Conservation (phyloP, 2,888 invertebrate species). For the Rhamnusium bicolor region DNA sequence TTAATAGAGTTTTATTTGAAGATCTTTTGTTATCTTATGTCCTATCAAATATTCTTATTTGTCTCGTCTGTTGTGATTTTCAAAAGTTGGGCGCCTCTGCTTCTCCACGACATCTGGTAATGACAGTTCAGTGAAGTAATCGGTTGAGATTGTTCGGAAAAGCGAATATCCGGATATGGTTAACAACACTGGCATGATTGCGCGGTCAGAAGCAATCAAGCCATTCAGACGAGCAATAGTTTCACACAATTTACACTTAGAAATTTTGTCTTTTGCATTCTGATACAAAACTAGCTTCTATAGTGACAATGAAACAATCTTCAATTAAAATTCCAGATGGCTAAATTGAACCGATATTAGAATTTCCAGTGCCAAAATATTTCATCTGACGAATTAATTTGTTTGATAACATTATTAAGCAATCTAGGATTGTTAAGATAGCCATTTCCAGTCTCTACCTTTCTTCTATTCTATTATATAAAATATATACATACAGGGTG, state of each 20-base stretch:
- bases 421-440: not conserved
- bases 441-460: no score
- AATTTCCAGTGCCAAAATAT: slow-evolving; percentile 2
- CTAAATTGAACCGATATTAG: slow-evolving; percentile 7
- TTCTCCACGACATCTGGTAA: slow-evolving; percentile 62
- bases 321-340: slow-evolving; percentile 37
- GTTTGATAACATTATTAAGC: not conserved
- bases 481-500: no score
- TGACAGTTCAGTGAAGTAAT: slow-evolving; percentile 67
- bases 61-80: slow-evolving; percentile 12
- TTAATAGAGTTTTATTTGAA: not conserved
- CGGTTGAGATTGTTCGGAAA: slow-evolving; percentile 63
- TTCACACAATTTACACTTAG: slow-evolving; percentile 62
- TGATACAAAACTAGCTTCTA: slow-evolving; percentile 13
- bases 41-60: not conserved
- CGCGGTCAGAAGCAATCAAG: slow-evolving; percentile 68
- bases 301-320: slow-evolving; percentile 15
- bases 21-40: not conserved
- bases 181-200: slow-evolving; percentile 66
- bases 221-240: slow-evolving; percentile 60
- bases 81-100: slow-evolving; percentile 17
- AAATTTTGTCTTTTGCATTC: slow-evolving; percentile 49
- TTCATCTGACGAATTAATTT: not conserved
- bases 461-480: no score
- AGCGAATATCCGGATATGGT: slow-evolving; percentile 65